phyloP scores from a whole-genome alignment of 2,888 invertebrate genomes.

The Pollenia griseotomentosa region DNA sequence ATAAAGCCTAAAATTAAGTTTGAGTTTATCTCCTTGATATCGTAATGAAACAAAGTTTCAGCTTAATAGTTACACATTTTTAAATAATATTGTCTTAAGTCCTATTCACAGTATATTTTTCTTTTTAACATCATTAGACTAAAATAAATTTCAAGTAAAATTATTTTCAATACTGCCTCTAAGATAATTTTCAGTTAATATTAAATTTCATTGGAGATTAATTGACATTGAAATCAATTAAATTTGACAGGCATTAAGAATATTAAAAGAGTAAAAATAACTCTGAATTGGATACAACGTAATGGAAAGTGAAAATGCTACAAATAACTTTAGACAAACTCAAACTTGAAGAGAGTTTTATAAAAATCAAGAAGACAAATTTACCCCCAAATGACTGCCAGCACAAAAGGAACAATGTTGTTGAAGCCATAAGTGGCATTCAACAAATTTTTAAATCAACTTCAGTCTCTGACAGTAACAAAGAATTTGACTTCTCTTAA shows the following conservation, averaged over 20 bases:
- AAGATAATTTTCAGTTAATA: slow-evolving; percentile 37
- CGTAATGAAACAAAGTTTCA: too few relatives aligned
- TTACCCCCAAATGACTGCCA: slow-evolving; percentile 34
- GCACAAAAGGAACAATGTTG: slow-evolving; percentile 28
- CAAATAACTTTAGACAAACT: slow-evolving; percentile 51
- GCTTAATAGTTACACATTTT: too few relatives aligned
- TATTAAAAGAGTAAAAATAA: slow-evolving; percentile 47
- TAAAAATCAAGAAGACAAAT: slow-evolving; percentile 5
- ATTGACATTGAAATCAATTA: slow-evolving; percentile 66
- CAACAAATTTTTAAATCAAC: slow-evolving; percentile 53
- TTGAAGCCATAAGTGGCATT: slow-evolving; percentile 49
- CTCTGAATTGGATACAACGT: slow-evolving; percentile 15
- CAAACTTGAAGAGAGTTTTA: neutral
- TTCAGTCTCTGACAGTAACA: slow-evolving; percentile 49
- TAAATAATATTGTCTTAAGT: too few relatives aligned
- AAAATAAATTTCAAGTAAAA: slow-evolving; percentile 8
- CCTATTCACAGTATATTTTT: neutral
- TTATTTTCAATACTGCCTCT: neutral
- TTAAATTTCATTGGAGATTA: slow-evolving; percentile 52
- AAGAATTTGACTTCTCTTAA: slow-evolving; percentile 58
- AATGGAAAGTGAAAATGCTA: slow-evolving; percentile 71
- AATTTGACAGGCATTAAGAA: slow-evolving; percentile 61
- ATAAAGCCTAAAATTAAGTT: too few relatives aligned
- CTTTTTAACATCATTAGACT: neutral
- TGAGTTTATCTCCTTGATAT: too few relatives aligned